phyloP scores from a whole-genome alignment of 2,113 vertebrate species.

The Ammodytes dubius region DNA sequence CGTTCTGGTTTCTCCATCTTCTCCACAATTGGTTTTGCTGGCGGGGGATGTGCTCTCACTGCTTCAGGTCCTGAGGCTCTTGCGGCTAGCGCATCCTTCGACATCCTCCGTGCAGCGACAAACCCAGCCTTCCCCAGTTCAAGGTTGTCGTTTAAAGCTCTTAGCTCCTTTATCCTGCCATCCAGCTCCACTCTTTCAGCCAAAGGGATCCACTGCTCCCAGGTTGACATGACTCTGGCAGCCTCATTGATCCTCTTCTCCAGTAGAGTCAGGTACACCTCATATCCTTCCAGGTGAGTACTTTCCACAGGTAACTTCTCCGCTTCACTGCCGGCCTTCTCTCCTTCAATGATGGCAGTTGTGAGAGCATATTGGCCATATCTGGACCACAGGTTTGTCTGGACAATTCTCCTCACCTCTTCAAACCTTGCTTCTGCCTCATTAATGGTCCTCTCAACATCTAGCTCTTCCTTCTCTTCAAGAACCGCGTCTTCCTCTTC shows the following conservation, averaged over 20 bases:
- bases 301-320: background rate
- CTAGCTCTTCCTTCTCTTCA: background rate
- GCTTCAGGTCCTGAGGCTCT: background rate
- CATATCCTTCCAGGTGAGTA: slow-evolving; percentile 13
- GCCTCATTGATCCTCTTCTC: background rate
- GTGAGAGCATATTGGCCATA: background rate
- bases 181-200: background rate
- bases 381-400: background rate
- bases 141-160: background rate
- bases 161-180: background rate
- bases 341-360: background rate
- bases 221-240: background rate
- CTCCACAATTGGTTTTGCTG: background rate
- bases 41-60: too few species aligned
- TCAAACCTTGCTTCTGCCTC: background rate
- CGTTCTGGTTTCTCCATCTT: background rate
- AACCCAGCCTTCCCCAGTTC: slow-evolving; percentile 1
- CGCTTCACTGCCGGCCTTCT: background rate
- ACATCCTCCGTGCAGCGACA: background rate
- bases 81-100: background rate
- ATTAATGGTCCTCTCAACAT: background rate
- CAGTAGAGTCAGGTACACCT: background rate
- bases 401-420: background rate
- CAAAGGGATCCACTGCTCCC: slow-evolving; percentile 6
- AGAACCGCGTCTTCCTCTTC: background rate